Evolutionary conservation across 2,797 vertebrate species (phyloP).

Genomic region (Melanotaenia parkinsoni): DNA sequence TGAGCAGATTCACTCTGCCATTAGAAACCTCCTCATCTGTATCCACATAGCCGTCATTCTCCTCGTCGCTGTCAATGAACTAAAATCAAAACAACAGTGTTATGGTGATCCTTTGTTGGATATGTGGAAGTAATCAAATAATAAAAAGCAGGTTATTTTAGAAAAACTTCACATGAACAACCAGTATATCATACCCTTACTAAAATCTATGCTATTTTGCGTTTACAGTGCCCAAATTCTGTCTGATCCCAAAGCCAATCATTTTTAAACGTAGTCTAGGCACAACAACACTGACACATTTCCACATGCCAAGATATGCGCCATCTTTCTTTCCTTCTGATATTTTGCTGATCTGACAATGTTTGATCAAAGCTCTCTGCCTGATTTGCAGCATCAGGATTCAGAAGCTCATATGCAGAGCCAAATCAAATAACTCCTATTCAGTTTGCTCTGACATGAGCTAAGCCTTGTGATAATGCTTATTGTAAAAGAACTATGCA

Average conservation of each 20-base stretch:
- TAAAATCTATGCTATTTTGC: conserved; percentile 15
- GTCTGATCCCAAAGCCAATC: conserved; percentile 21
- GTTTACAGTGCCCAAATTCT: conserved; percentile 23
- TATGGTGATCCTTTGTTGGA: background rate
- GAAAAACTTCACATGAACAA: background rate
- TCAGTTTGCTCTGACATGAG: conserved; percentile 32
- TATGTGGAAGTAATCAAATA: background rate
- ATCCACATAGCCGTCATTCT: conserved; percentile 90
- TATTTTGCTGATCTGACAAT: conserved; percentile 65
- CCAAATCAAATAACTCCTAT: conserved; percentile 58
- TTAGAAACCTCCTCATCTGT: conserved; percentile 94
- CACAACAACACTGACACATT: conserved; percentile 6
- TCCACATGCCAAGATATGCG: conserved; percentile 3
- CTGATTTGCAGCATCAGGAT: conserved; percentile 49
- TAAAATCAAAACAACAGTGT: conserved; percentile 59
- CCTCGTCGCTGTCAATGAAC: conserved; percentile 93
- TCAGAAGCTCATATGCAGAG: conserved; percentile 42
- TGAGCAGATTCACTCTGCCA: conserved; percentile 85
- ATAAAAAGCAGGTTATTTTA: background rate
- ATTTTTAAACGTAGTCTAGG: conserved; percentile 17
- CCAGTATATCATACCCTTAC: background rate
- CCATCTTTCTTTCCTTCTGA: conserved; percentile 35
- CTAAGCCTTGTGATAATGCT: conserved; percentile 21
- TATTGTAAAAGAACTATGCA: background rate
- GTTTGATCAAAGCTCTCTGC: conserved; percentile 39